Percentiles rank a stretch among this genome's conserved stretches.
Evolutionary conservation across 2,113 vertebrate species (phyloP).

Genomic region (Eulemur macaco): DNA sequence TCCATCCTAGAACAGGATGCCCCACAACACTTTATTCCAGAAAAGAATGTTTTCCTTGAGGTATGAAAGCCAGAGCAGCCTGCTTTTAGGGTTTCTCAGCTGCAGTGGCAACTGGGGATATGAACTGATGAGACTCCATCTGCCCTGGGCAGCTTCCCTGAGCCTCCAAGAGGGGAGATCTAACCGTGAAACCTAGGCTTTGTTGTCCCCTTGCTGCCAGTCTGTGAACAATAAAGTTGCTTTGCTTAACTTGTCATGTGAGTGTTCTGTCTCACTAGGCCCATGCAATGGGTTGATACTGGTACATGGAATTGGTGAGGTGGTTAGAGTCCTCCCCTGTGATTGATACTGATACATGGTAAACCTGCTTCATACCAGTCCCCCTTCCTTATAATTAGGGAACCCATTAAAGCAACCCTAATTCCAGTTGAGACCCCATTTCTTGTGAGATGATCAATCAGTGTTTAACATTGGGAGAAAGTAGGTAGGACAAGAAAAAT

Average conservation of each 20-base stretch:
- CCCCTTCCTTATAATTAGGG: neutral
- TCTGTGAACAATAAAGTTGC: neutral
- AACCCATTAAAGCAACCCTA: neutral
- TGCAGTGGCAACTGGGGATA: neutral
- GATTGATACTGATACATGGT: neutral
- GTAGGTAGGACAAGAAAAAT: neutral
- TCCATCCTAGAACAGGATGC: neutral
- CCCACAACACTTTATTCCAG: neutral
- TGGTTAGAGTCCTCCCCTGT: neutral
- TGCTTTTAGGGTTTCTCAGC: no score
- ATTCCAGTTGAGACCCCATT: neutral
- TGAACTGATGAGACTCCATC: neutral
- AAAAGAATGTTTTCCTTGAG: neutral
- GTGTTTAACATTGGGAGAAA: neutral
- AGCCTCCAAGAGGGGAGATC: no score
- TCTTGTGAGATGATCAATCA: neutral
- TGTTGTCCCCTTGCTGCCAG: fast-evolving
- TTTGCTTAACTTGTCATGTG: neutral
- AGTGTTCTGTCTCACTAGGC: neutral
- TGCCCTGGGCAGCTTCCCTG: neutral
- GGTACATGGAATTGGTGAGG: no score
- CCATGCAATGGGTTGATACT: neutral
- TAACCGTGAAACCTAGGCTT: neutral
- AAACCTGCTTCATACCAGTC: neutral
- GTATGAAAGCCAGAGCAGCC: neutral